phyloP scores from a whole-genome alignment of 2,113 vertebrate species.

The Plecturocebus donacophilus region DNA sequence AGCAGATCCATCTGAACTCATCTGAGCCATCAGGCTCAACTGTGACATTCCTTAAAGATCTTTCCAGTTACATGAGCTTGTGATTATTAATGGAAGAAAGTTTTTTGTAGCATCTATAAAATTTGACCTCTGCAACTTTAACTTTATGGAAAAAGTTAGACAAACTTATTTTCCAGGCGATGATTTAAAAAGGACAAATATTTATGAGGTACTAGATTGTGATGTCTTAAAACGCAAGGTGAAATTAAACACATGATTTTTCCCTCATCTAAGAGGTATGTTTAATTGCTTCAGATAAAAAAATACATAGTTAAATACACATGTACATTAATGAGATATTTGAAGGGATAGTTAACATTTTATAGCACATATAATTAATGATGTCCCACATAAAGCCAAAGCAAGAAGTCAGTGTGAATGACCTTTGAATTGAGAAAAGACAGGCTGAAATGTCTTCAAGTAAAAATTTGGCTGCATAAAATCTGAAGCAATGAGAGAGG shows the following conservation, averaged over 20 bases:
- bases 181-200: slow-evolving; percentile 46
- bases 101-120: slow-evolving; percentile 21
- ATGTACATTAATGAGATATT: background rate
- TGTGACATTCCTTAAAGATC: background rate
- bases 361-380: slow-evolving; percentile 40
- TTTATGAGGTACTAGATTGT: slow-evolving; percentile 22
- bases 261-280: slow-evolving; percentile 5
- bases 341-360: slow-evolving; percentile 19
- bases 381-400: slow-evolving; percentile 19
- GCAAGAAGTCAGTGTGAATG: background rate
- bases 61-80: background rate
- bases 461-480: slow-evolving; percentile 26
- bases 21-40: background rate
- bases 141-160: slow-evolving; percentile 30
- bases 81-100: slow-evolving; percentile 7
- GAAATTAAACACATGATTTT: slow-evolving; percentile 16
- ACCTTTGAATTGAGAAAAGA: background rate
- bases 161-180: background rate
- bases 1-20: background rate
- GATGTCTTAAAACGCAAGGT: background rate
- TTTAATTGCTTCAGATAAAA: slow-evolving; percentile 12
- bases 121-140: slow-evolving; percentile 22
- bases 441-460: slow-evolving; percentile 4
- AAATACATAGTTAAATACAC: background rate
- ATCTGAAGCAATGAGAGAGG: background rate